Evolutionary conservation across 2,113 vertebrate species (phyloP).

Genomic region (Tympanuchus pallidicinctus): DNA sequence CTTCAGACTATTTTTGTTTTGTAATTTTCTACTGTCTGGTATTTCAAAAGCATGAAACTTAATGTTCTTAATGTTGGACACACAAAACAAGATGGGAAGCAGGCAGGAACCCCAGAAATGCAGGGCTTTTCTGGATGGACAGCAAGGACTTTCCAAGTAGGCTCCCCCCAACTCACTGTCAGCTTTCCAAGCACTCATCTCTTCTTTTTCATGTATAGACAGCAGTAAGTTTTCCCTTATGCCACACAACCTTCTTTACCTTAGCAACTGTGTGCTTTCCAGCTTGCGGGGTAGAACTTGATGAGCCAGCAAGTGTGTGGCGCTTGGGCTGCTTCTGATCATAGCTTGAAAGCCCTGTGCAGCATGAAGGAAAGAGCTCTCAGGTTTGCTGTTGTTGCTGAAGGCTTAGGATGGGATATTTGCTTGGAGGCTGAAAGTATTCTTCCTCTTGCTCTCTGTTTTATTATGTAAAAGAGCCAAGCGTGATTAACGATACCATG

Average conservation of each 20-base stretch:
- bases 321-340: constrained; percentile 19
- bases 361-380: neutral
- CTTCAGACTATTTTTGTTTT: neutral
- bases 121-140: neutral
- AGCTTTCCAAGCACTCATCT: neutral
- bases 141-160: neutral
- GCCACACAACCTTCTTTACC: constrained; percentile 2
- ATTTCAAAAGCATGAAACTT: constrained; percentile 10
- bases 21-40: neutral
- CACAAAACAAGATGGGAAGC: neutral
- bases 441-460: neutral
- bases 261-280: neutral
- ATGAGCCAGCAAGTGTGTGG: constrained; percentile 31
- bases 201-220: neutral
- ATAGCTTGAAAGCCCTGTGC: neutral
- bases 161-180: neutral
- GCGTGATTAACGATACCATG: neutral
- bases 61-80: neutral
- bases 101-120: neutral
- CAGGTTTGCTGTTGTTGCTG: neutral
- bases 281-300: constrained; percentile 15
- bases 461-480: neutral
- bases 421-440: constrained; percentile 15
- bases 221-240: neutral
- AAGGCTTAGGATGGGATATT: neutral